phyloP scores from a whole-genome alignment of 2,888 invertebrate genomes.

The Coenonympha glycerion region DNA sequence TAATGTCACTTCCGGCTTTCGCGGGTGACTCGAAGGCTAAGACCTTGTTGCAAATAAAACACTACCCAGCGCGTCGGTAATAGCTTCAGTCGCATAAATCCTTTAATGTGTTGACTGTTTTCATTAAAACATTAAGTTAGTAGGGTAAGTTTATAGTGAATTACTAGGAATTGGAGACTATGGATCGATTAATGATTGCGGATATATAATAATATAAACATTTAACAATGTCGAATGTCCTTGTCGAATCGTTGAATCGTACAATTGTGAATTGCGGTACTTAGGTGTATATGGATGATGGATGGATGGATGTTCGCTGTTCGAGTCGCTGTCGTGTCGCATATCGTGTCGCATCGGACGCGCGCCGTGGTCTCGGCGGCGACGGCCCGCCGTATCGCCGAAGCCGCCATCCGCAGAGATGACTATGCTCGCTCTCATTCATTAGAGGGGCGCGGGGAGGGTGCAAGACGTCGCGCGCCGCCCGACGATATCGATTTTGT shows the following conservation, averaged over 20 bases:
- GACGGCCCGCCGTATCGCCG: constrained; percentile 53
- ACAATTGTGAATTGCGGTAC: too few species aligned
- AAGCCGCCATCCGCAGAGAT: constrained; percentile 70
- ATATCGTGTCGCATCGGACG: constrained; percentile 42
- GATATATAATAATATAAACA: too few species aligned
- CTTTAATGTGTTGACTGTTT: constrained; percentile 4
- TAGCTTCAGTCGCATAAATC: constrained; percentile 13
- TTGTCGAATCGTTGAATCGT: too few species aligned
- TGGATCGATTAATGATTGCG: neutral
- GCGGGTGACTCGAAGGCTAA: constrained; percentile 20
- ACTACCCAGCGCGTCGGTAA: constrained; percentile 10
- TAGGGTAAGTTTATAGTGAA: too few species aligned
- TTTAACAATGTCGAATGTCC: too few species aligned
- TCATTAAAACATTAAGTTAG: neutral
- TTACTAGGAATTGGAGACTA: neutral
- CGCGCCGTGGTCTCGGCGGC: constrained; percentile 43
- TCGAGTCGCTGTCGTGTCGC: constrained; percentile 39
- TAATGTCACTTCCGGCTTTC: constrained; percentile 17
- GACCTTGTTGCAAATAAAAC: constrained; percentile 18
- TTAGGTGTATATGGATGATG: constrained; percentile 16
- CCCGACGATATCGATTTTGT: constrained; percentile 75
- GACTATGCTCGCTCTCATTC: constrained; percentile 74
- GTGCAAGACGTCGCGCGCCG: constrained; percentile 73
- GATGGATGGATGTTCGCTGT: constrained; percentile 34
- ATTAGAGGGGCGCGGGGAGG: constrained; percentile 65